Conservation (phyloP, 2,113 vertebrate species). For the Ornithorhynchus anatinus region DNA sequence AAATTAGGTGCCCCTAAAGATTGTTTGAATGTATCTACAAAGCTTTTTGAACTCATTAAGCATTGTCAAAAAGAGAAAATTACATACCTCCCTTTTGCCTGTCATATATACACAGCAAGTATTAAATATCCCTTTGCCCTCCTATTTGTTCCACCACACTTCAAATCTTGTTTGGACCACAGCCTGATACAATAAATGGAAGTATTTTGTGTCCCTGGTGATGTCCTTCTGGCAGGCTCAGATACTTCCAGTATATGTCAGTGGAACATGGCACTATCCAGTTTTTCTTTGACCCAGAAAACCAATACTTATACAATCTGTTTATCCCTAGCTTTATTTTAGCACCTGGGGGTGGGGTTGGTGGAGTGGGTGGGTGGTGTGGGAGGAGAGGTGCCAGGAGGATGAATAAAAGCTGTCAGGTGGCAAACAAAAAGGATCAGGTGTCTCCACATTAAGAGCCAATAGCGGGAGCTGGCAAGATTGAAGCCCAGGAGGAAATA, state of each 20-base stretch:
- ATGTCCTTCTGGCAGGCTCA: background rate
- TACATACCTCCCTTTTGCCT: no score
- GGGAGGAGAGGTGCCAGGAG: no score
- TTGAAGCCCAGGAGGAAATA: constrained; percentile 52
- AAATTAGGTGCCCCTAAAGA: no score
- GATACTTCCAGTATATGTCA: accelerated
- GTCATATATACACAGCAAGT: no score
- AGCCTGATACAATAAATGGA: background rate
- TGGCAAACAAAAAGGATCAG: constrained; percentile 42
- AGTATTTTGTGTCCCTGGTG: background rate
- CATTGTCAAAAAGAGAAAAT: no score
- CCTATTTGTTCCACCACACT: background rate
- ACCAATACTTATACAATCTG: constrained; percentile 18
- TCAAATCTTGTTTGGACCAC: background rate
- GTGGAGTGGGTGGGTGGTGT: no score
- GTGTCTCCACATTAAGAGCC: constrained; percentile 46
- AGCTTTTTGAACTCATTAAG: no score
- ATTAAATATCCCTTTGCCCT: no score
- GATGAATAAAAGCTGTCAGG: constrained; percentile 38
- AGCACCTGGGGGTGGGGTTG: constrained; percentile 48
- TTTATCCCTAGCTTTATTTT: constrained; percentile 63
- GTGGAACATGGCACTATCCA: accelerated
- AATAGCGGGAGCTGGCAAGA: constrained; percentile 33
- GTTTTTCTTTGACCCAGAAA: constrained; percentile 1
- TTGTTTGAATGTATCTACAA: no score